Evolutionary conservation across 23 tunicate genomes (phyloP), one percentile per base, ranked within the genome.

Genomic region (Aplidium turbinatum): DNA sequence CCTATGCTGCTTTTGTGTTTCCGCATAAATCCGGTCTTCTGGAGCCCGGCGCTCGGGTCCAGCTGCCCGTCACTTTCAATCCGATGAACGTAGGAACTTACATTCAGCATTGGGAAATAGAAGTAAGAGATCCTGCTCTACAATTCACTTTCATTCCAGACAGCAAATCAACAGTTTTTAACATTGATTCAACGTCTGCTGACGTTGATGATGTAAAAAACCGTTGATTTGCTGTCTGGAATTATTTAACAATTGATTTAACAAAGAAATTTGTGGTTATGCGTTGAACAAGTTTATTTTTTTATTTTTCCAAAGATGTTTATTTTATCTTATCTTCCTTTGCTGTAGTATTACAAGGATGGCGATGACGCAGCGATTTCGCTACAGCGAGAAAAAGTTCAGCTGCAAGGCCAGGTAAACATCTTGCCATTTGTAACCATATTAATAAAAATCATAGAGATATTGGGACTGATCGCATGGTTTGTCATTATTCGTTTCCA

Each of bases 31-130:
- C 96, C 2, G 96, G 96, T 29, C 66, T 31, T 25, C 66, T 88
- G 11, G 87, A 81, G 40, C 64, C 79, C 38, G 87, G 83, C 0
- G 96, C 82, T 32, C 68, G 85, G 29, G 79, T 76, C 27, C 87
- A 70, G 19, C 48, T 88, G 29, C 87, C 87, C 1, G 96, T 88
- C 26, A 75, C 96, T 4, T 88, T 88, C 40, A 88, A 81, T 32
- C 96, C 96, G 2, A 75, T 88, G 79, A 75, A 78, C 52, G 74
- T 65, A 20, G 96, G 96, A 21, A 35, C 47, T 20, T 81, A 88
- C 60, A 53, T 87, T 1, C 96, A 88, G 47, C 85, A 75, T 46
- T 88, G 96, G 96, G 96, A 81, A 29, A 56, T 88, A 1, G 87
- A 81, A 78, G 94, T 87, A 35, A 51, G 66, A 42, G 16, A 9